Evolutionary conservation across 2,888 invertebrate genomes (phyloP), one percentile per base, ranked within the genome.

Genomic region (Eupithecia pulchellata): DNA sequence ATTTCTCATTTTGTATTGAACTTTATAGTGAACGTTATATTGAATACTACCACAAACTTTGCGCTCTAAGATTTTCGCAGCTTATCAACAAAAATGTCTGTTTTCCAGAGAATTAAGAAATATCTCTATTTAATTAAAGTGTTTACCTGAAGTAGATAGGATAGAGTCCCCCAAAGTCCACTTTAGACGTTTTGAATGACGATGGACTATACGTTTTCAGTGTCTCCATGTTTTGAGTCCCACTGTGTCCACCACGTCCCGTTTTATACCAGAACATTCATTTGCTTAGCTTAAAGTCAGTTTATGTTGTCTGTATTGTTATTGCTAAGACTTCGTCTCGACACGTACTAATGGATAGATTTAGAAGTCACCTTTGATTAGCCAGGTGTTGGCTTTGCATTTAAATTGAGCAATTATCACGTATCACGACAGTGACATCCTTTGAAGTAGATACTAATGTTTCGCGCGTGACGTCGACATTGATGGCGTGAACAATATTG

Each of bases 291-390:
- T n/a, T 52, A 52, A 52, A 52, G 13, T 13, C 20, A 25, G 52
- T 52, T 52, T 52, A 11, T 25, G 25, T 52, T 20, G 52, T 4
- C 52, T n/a, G 34, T 4, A 34, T 13, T 32, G 20, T 32, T 14
- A 34, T 32, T 34, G 57, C 14, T 20, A 34, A 32, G 20, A 9
- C 34, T 32, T 11, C 55, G 55, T 57, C 57, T 30, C 42, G 34
- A 34, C 58, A 70, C 70, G 69, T 70, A 65, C 61, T 66, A 64
- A 64, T 67, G 58, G 64, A 34, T 64, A 55, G 55, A 68, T 71
- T 70, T 68, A 64, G 64, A 60, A 68, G 71, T 61, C 39, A 71
- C 64, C 71, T 68, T 71, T 71, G 67, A 71, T 71, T 68, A 68
- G 52, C 61, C 64, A 61, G 57, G 58, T 68, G 60, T 60, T 55